Conservation (phyloP, 2,888 invertebrate genomes). For the Drosophila aldrichi region DNA sequence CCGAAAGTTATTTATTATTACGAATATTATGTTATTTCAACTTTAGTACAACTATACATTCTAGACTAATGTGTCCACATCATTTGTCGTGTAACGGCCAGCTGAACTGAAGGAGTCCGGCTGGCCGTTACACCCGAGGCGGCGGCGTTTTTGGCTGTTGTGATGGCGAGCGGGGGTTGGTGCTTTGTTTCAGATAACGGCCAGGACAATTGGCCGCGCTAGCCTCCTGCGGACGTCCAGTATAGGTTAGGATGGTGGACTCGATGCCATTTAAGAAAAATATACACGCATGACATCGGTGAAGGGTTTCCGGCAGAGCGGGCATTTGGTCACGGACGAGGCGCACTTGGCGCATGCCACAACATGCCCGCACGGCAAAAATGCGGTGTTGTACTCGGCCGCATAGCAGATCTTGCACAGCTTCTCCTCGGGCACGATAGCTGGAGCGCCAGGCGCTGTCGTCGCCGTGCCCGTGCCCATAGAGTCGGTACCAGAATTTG, state of each 20-base stretch:
- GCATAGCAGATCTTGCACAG: slow-evolving; percentile 97
- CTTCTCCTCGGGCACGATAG: slow-evolving; percentile 86
- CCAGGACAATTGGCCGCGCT: slow-evolving; percentile 5
- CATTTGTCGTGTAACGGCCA: slow-evolving; percentile 50
- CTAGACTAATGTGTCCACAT: slow-evolving; percentile 14
- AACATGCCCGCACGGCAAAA: slow-evolving; percentile 98
- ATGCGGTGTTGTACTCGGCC: slow-evolving; percentile 94
- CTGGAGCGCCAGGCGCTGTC: slow-evolving; percentile 16
- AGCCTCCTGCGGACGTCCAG: slow-evolving; percentile 13
- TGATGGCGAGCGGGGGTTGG: not conserved
- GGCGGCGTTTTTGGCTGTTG: not conserved
- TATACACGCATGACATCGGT: slow-evolving; percentile 86
- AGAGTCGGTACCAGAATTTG: slow-evolving; percentile 21
- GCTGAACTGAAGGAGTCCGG: slow-evolving; percentile 38
- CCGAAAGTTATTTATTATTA: not conserved
- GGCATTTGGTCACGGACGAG: slow-evolving; percentile 93
- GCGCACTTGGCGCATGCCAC: slow-evolving; percentile 97
- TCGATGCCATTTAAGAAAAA: slow-evolving; percentile 83
- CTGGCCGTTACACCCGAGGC: slow-evolving; percentile 56
- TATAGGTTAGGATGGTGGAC: slow-evolving; percentile 5
- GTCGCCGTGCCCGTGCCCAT: not conserved
- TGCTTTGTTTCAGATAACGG: slow-evolving; percentile 15
- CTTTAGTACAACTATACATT: slow-evolving; percentile 9
- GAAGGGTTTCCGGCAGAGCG: slow-evolving; percentile 93
- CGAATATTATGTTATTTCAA: slow-evolving; percentile 7